phyloP scores from a whole-genome alignment of 2,888 invertebrate genomes.

The Drosophila histrio region DNA sequence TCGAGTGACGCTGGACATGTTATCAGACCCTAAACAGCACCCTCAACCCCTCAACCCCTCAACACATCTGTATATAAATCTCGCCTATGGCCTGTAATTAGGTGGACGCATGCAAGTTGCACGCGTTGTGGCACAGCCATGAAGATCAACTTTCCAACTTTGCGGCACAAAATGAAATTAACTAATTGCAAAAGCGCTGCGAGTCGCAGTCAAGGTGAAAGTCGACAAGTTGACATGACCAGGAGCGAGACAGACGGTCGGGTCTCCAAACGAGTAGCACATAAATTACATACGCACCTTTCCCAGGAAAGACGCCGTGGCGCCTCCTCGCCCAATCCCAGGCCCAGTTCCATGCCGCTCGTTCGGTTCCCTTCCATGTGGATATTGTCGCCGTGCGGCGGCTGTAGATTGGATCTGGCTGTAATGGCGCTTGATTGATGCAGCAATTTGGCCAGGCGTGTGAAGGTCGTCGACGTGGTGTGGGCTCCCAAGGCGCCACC shows the following conservation, averaged over 20 bases:
- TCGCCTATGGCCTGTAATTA: conserved; percentile 33
- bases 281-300: conserved; percentile 83
- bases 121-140: conserved; percentile 8
- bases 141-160: conserved; percentile 58
- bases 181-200: conserved; percentile 68
- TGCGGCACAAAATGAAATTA: conserved; percentile 66
- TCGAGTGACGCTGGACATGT: conserved; percentile 26
- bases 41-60: not conserved
- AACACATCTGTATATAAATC: too few relatives aligned
- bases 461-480: conserved; percentile 61
- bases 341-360: conserved; percentile 56
- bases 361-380: conserved; percentile 55
- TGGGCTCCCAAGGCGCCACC: conserved; percentile 39
- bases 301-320: conserved; percentile 86
- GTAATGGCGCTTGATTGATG: conserved; percentile 78
- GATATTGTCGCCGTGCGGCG: conserved; percentile 85
- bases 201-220: conserved; percentile 40
- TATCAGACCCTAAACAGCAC: conserved; percentile 11
- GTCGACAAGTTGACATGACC: conserved; percentile 28
- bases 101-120: conserved; percentile 29
- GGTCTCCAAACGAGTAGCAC: conserved; percentile 9
- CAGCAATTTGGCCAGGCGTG: conserved; percentile 80
- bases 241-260: conserved; percentile 1
- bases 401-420: conserved; percentile 65
- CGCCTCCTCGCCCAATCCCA: conserved; percentile 84